Percentiles rank a stretch among this genome's conserved stretches.
Evolutionary conservation across 2,113 vertebrate genomes (phyloP).

Genomic region (Erpornis zantholeuca): DNA sequence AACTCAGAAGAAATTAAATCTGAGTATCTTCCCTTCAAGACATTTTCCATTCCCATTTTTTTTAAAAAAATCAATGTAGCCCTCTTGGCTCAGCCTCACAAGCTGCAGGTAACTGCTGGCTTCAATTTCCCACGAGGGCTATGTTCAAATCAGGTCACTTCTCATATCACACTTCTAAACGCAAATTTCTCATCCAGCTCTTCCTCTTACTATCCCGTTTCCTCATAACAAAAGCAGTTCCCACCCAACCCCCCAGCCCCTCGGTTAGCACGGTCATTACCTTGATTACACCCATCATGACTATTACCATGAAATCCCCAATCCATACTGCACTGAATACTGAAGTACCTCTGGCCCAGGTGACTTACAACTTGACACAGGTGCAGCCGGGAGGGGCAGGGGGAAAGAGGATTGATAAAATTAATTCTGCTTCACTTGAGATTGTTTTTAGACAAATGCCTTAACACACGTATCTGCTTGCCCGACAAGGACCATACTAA

Average conservation of each 20-base stretch:
- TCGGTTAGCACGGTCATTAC: not conserved
- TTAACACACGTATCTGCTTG: not conserved
- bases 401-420: not conserved
- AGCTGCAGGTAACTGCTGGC: not conserved
- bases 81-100: not conserved
- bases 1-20: not conserved
- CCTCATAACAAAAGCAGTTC: not conserved
- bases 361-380: not conserved
- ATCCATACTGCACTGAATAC: not conserved
- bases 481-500: rapidly evolving
- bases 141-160: not conserved
- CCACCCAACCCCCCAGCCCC: not conserved
- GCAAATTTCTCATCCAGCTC: not conserved
- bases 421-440: rapidly evolving
- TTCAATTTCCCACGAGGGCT: not conserved
- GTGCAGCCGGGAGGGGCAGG: not conserved
- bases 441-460: not conserved
- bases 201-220: not conserved
- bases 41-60: not conserved
- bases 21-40: not conserved
- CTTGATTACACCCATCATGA: not conserved
- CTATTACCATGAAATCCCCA: not conserved
- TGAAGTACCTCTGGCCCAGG: not conserved
- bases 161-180: not conserved
- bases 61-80: not conserved